phyloP scores from a whole-genome alignment of 2,888 invertebrate species.

The Pseudococcus longispinus region DNA sequence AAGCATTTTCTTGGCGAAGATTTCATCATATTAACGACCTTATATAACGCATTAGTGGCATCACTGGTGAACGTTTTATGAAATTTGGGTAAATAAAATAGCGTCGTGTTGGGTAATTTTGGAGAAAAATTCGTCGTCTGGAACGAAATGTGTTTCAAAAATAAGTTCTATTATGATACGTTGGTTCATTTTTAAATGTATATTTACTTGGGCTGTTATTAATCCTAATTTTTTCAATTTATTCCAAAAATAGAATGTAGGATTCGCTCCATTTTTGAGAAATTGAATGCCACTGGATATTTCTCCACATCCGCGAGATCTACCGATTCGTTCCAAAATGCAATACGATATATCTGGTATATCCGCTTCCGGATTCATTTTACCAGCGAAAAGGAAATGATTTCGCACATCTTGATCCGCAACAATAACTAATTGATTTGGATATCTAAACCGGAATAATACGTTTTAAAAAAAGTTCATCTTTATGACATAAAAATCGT shows the following conservation, averaged over 20 bases:
- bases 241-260: constrained; percentile 54
- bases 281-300: constrained; percentile 72
- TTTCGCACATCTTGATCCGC: constrained; percentile 71
- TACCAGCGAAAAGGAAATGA: constrained; percentile 66
- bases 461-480: background rate
- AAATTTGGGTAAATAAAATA: constrained; percentile 15
- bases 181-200: background rate
- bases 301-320: constrained; percentile 74
- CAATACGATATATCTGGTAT: constrained; percentile 69
- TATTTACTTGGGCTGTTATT: constrained; percentile 41
- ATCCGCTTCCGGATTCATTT: constrained; percentile 61
- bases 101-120: background rate
- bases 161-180: background rate
- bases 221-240: constrained; percentile 18
- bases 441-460: constrained; percentile 65
- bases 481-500: background rate
- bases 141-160: background rate
- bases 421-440: constrained; percentile 73
- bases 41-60: background rate
- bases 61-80: background rate
- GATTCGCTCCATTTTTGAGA: constrained; percentile 62
- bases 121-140: background rate
- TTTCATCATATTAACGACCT: background rate
- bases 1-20: background rate
- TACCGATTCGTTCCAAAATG: constrained; percentile 76